phyloP scores from a whole-genome alignment of 2,113 vertebrate species.

The Notiomystis cincta region DNA sequence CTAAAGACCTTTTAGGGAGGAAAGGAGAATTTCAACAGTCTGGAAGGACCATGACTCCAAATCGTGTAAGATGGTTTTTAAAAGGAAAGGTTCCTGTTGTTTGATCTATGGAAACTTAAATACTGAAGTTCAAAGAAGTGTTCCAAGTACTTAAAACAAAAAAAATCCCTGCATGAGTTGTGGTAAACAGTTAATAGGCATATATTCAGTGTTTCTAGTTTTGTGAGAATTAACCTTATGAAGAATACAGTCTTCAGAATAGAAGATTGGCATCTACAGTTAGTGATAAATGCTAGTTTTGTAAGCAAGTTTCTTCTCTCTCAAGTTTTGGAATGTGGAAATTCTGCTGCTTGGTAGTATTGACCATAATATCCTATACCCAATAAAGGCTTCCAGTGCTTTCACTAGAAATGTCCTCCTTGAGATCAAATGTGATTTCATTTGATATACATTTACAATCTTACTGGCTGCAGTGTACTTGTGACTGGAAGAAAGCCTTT shows the following conservation, averaged over 20 bases:
- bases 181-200: neutral
- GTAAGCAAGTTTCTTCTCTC: neutral
- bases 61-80: fast-evolving
- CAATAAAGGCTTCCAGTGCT: neutral
- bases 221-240: neutral
- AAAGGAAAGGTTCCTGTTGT: neutral
- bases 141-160: neutral
- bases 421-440: neutral
- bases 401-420: neutral
- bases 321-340: neutral
- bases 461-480: neutral
- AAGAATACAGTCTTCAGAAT: neutral
- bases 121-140: neutral
- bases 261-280: neutral
- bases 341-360: neutral
- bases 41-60: neutral
- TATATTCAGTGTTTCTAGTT: neutral
- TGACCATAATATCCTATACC: neutral
- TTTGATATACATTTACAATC: neutral
- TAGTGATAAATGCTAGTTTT: neutral
- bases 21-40: neutral
- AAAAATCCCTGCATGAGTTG: fast-evolving
- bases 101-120: neutral
- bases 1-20: neutral
- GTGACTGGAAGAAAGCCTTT: neutral